Percentiles rank a stretch among this genome's conserved stretches.
Conservation (phyloP, 2,797 vertebrate species). For the Cossypha polioptera region DNA sequence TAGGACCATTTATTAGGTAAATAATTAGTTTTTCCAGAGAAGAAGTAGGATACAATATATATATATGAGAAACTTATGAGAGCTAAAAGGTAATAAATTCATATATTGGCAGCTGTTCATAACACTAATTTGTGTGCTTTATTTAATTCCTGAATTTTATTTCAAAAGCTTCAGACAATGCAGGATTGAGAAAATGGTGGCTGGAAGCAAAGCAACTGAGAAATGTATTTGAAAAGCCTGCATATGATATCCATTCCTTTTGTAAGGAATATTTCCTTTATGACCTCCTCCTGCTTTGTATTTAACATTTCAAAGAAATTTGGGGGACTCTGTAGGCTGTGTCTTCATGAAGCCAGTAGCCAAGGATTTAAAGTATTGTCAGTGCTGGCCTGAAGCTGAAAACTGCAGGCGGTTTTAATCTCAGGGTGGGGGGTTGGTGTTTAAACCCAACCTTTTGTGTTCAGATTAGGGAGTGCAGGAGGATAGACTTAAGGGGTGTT, state of each 20-base stretch:
- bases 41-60: not conserved
- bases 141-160: constrained; percentile 47
- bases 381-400: constrained; percentile 48
- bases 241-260: constrained; percentile 38
- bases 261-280: constrained; percentile 51
- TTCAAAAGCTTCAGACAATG: constrained; percentile 44
- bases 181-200: not conserved
- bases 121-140: not conserved
- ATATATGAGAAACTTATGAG: not conserved
- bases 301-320: constrained; percentile 75
- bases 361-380: constrained; percentile 69
- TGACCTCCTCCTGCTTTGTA: constrained; percentile 56
- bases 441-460: constrained; percentile 73
- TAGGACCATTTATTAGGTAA: not conserved
- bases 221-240: constrained; percentile 49
- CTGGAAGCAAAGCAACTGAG: constrained; percentile 31
- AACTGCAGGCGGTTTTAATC: constrained; percentile 67
- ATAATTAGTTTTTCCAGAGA: not conserved
- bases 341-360: constrained; percentile 45
- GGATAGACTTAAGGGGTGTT: constrained; percentile 34
- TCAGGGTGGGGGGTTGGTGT: not conserved
- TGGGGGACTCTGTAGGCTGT: constrained; percentile 24
- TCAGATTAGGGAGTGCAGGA: constrained; percentile 67
- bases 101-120: not conserved
- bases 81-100: not conserved